Conservation (phyloP, 2,888 invertebrate species). For the Tridacna gigas region DNA sequence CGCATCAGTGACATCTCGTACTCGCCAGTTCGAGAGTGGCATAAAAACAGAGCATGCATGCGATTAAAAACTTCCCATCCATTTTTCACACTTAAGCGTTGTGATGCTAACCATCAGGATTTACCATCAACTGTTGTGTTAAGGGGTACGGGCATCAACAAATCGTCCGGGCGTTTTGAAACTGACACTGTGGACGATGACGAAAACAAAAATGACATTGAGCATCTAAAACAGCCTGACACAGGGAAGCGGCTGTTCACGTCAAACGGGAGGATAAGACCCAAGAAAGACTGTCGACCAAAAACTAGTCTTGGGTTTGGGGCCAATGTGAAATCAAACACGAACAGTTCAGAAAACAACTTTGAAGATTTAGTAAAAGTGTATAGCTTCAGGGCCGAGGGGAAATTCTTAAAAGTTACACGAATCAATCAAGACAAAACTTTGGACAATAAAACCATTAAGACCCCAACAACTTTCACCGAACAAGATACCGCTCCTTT, state of each 20-base stretch:
- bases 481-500: background rate
- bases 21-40: slow-evolving; percentile 12
- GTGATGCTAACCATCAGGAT: background rate
- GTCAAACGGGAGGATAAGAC: background rate
- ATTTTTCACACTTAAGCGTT: slow-evolving; percentile 12
- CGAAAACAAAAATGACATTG: background rate
- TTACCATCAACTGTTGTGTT: slow-evolving; percentile 10
- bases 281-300: slow-evolving; percentile 1
- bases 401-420: background rate
- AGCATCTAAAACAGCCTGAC: background rate
- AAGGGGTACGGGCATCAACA: slow-evolving; percentile 7
- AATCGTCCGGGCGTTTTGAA: background rate
- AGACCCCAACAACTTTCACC: background rate
- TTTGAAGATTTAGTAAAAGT: slow-evolving; percentile 10
- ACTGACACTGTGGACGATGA: background rate
- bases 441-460: background rate
- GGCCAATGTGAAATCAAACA: background rate
- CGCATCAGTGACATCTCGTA: slow-evolving; percentile 3
- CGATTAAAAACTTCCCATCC: slow-evolving; percentile 28
- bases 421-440: slow-evolving; percentile 2
- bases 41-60: background rate
- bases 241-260: background rate
- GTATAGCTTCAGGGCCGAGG: slow-evolving; percentile 13
- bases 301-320: slow-evolving; percentile 21
- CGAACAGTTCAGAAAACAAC: background rate